Conservation (phyloP, 1,140 invertebrate species). For the Cotesia chilonis region DNA sequence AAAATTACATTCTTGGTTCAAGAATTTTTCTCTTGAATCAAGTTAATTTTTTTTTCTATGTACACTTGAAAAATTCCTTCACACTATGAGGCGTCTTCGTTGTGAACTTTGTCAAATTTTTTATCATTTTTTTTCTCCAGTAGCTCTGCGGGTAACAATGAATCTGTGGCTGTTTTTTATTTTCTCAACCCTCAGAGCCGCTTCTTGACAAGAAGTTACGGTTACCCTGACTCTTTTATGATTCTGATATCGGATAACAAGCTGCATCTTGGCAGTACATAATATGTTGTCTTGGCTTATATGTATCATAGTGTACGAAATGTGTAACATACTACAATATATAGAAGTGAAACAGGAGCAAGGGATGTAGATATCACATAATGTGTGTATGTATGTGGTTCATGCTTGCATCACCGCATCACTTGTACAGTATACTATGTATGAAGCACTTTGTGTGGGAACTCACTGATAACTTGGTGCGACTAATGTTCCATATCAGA, state of each 20-base stretch:
- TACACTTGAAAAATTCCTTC: too few species aligned
- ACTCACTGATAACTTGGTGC: slow-evolving; percentile 31
- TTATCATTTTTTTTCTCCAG: too few species aligned
- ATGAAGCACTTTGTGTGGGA: slow-evolving; percentile 29
- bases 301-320: not conserved
- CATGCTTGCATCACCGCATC: slow-evolving; percentile 2
- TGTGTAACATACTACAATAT: not conserved
- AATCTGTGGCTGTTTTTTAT: too few species aligned
- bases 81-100: too few species aligned
- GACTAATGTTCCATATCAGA: slow-evolving; percentile 30
- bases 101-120: too few species aligned
- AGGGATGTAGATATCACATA: slow-evolving; percentile 3
- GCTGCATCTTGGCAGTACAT: slow-evolving; percentile 20
- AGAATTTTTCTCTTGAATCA: too few species aligned
- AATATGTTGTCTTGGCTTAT: not conserved
- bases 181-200: not conserved
- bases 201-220: slow-evolving; percentile 13
- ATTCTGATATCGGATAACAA: slow-evolving; percentile 32
- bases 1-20: too few species aligned
- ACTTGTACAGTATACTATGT: not conserved
- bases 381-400: not conserved
- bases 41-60: too few species aligned
- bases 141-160: too few species aligned
- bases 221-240: slow-evolving; percentile 19
- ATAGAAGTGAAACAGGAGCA: not conserved